Evolutionary conservation across 2,888 invertebrate species (phyloP).

Genomic region (Villa cingulata): DNA sequence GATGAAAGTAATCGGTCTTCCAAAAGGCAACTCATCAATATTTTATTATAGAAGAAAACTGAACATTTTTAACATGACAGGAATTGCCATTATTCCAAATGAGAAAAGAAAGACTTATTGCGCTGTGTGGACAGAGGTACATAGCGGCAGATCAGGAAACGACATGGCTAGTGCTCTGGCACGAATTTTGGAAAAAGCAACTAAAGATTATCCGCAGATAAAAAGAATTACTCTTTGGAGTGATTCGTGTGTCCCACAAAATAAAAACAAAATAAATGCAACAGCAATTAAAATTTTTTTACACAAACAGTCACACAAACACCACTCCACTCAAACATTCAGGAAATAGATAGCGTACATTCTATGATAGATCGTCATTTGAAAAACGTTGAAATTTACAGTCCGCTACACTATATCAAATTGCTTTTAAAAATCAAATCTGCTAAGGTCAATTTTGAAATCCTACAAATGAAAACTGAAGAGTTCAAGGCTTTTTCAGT

Average conservation of each 20-base stretch:
- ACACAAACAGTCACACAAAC: background rate
- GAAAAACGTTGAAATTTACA: background rate
- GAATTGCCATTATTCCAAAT: background rate
- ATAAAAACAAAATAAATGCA: conserved; percentile 1
- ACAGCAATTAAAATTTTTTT: conserved; percentile 1
- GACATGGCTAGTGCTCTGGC: background rate
- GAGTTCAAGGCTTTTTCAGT: background rate
- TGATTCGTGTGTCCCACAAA: background rate
- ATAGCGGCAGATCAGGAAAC: background rate
- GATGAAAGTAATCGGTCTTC: background rate
- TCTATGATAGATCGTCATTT: background rate
- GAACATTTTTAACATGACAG: background rate
- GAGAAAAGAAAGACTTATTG: background rate
- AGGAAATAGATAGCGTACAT: background rate
- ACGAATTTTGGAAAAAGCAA: background rate
- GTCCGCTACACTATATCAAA: background rate
- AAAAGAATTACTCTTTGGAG: background rate
- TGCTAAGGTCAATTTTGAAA: background rate
- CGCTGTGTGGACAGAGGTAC: background rate
- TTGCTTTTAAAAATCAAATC: background rate
- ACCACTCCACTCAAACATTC: background rate
- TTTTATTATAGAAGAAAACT: background rate
- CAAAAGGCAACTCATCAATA: background rate
- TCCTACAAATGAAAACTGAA: background rate
- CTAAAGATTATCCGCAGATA: background rate